Percentiles rank a stretch among this genome's conserved stretches.
Evolutionary conservation across 2,888 invertebrate genomes (phyloP).

Genomic region (Parnassius orleans): DNA sequence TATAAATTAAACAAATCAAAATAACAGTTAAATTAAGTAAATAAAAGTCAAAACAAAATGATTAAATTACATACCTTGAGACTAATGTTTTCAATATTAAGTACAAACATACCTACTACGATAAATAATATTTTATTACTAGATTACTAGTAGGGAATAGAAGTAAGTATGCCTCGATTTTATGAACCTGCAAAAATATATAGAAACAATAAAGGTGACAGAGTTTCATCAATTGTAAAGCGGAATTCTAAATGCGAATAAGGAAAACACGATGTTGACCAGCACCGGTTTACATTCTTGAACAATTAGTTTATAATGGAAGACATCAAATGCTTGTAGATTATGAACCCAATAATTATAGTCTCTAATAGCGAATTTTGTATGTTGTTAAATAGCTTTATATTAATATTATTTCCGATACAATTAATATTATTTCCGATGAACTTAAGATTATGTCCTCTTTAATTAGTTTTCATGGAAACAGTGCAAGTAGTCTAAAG

Average conservation of each 20-base stretch:
- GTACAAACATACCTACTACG: too few species aligned
- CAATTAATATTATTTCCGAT: slow-evolving; percentile 5
- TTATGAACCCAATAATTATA: background rate
- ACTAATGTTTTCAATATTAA: too few species aligned
- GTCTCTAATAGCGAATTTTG: background rate
- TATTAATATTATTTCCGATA: slow-evolving; percentile 2
- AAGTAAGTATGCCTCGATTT: too few species aligned
- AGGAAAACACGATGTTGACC: slow-evolving; percentile 17
- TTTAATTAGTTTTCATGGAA: background rate
- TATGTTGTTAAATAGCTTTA: background rate
- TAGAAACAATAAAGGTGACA: too few species aligned
- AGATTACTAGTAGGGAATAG: too few species aligned
- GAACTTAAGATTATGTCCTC: background rate
- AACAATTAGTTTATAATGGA: slow-evolving; percentile 12
- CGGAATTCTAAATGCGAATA: slow-evolving; percentile 18
- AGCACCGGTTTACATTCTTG: slow-evolving; percentile 23
- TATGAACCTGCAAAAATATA: too few species aligned
- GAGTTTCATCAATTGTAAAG: background rate
- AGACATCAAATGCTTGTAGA: background rate
- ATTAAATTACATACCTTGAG: too few species aligned
- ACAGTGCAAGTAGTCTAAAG: background rate
- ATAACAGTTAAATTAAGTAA: too few species aligned
- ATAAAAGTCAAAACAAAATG: too few species aligned
- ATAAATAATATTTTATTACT: too few species aligned
- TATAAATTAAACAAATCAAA: too few species aligned